Conservation (phyloP, 2,888 invertebrate species). For the Plutella xylostella region DNA sequence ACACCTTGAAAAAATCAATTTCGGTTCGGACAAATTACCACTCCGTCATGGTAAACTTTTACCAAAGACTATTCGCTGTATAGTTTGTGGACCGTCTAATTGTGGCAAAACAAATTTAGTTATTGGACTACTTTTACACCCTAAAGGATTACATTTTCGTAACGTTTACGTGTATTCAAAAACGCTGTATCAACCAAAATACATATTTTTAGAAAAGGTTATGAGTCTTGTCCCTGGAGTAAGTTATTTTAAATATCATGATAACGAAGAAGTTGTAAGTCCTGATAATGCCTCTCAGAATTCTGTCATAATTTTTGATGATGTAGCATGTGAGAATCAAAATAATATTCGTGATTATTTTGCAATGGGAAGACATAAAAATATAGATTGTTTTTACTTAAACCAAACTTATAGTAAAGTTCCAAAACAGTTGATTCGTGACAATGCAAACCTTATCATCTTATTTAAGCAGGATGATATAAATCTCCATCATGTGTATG, state of each 20-base stretch:
- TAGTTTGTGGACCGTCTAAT: slow-evolving; percentile 29
- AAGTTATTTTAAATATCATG: slow-evolving; percentile 17
- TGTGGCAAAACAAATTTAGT: slow-evolving; percentile 36
- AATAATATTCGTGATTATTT: slow-evolving; percentile 10
- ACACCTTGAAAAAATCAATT: neutral
- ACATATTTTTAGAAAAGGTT: slow-evolving; percentile 21
- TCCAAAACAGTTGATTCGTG: slow-evolving; percentile 9
- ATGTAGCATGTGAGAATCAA: slow-evolving; percentile 10
- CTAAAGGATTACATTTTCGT: slow-evolving; percentile 31
- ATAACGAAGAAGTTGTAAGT: slow-evolving; percentile 11
- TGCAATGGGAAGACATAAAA: slow-evolving; percentile 10
- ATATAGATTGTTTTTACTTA: slow-evolving; percentile 11
- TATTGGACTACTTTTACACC: slow-evolving; percentile 25
- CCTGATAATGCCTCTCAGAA: slow-evolving; percentile 18
- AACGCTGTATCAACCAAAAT: slow-evolving; percentile 25
- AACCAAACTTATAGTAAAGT: slow-evolving; percentile 11
- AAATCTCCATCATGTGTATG: slow-evolving; percentile 11
- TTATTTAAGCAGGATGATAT: neutral
- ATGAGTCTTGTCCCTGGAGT: slow-evolving; percentile 19
- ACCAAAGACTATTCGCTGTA: neutral
- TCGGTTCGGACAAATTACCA: neutral
- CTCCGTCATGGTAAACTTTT: neutral
- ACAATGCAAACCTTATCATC: slow-evolving; percentile 11
- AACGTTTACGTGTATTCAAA: slow-evolving; percentile 35
- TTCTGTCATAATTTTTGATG: slow-evolving; percentile 10